Conservation (phyloP, 2,113 vertebrate genomes). For the Chloroceryle aenea region DNA sequence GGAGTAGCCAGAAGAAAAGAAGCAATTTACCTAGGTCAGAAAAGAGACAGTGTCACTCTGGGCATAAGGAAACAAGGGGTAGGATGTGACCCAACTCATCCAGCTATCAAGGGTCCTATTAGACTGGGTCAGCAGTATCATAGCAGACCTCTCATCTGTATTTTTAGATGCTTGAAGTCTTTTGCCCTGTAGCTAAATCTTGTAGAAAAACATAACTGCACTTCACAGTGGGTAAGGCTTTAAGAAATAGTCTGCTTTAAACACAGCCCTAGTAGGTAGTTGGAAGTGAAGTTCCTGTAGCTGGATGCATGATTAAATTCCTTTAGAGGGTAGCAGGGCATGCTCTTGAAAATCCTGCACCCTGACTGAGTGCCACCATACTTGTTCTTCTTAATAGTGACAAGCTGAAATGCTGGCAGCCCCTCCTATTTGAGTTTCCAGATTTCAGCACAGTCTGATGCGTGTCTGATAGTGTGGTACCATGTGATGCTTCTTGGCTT, state of each 20-base stretch:
- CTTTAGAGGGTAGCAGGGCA: conserved; percentile 15
- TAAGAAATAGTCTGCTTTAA: conserved; percentile 59
- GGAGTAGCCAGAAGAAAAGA: conserved; percentile 55
- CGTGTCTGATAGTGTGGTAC: neutral
- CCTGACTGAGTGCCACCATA: neutral
- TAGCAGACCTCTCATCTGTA: conserved; percentile 22
- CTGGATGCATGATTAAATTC: neutral
- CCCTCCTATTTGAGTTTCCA: neutral
- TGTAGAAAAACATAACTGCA: conserved; percentile 39
- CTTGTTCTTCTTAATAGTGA: neutral
- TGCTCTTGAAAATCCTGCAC: neutral
- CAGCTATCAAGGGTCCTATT: conserved; percentile 41
- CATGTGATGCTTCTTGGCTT: neutral
- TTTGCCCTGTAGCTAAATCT: conserved; percentile 61
- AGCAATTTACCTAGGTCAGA: conserved; percentile 34
- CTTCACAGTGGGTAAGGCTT: conserved; percentile 43
- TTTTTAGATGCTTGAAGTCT: conserved; percentile 67
- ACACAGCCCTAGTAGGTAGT: conserved; percentile 8
- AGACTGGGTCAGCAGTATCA: conserved; percentile 57
- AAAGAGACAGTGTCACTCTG: conserved; percentile 15
- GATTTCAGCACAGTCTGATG: neutral
- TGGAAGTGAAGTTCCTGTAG: neutral
- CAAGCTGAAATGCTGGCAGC: neutral
- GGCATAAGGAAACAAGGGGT: neutral
- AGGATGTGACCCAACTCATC: conserved; percentile 39